A percentile compares a stretch with the other conserved stretches of the same genome.
Evolutionary conservation across 2,888 invertebrate species (phyloP).

Genomic region (Tipula vernalis): DNA sequence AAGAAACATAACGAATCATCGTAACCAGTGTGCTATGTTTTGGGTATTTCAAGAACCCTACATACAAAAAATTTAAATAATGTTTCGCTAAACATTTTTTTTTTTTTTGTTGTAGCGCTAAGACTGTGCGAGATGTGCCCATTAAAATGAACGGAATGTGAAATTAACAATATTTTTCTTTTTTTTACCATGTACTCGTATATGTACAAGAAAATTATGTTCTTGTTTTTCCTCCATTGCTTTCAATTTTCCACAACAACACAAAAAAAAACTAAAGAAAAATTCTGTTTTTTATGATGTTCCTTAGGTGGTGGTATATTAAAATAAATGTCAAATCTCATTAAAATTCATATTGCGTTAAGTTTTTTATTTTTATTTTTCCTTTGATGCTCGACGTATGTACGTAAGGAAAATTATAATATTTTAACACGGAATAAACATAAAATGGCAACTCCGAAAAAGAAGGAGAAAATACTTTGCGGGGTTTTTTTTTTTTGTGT

Average conservation of each 20-base stretch:
- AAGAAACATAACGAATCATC: neutral
- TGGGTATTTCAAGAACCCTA: neutral
- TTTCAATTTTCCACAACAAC: neutral
- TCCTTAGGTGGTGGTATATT: neutral
- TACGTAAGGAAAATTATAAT: neutral
- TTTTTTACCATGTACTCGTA: neutral
- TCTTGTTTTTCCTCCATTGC: neutral
- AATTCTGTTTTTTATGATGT: neutral
- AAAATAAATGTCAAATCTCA: neutral
- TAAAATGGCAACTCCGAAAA: neutral
- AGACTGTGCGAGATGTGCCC: neutral
- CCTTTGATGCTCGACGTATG: neutral
- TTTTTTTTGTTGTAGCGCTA: neutral
- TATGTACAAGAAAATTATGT: neutral
- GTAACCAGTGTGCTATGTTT: neutral
- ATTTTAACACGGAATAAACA: neutral
- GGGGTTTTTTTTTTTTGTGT: neutral
- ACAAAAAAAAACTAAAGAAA: neutral
- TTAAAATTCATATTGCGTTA: slow-evolving; percentile 4
- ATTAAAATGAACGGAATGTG: neutral
- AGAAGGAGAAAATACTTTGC: neutral
- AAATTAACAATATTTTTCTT: neutral
- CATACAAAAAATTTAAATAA: neutral
- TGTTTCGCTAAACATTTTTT: neutral
- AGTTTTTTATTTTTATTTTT: neutral